These are phyloP conservation scores for Helarctos malayanus DNA, from an alignment of 2,797 vertebrate species.

Conservation along the genomic window DNA sequence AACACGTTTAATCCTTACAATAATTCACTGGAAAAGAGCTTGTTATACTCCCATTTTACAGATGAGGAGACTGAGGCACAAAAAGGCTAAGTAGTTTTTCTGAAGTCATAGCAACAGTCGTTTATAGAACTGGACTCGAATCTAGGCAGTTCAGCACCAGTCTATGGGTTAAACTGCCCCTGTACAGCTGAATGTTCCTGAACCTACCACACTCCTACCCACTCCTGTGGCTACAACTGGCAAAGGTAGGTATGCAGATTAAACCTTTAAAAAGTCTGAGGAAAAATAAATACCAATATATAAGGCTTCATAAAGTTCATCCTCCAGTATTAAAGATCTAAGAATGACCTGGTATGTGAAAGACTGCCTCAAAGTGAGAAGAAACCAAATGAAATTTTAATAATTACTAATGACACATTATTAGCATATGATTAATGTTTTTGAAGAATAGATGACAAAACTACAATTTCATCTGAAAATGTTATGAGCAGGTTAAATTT, in stretches of 20 bases:
- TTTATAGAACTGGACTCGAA: background rate
- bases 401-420: background rate
- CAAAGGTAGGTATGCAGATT: background rate
- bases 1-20: background rate
- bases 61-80: background rate
- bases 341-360: background rate
- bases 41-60: background rate
- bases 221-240: background rate
- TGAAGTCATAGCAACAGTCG: background rate
- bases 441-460: conserved; percentile 12
- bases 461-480: background rate
- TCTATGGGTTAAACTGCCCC: background rate
- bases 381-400: conserved; percentile 10
- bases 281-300: background rate
- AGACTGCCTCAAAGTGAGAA: background rate
- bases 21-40: background rate
- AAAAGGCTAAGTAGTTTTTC: background rate
- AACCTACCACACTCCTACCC: background rate
- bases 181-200: background rate
- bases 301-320: background rate
- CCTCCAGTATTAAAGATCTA: conserved; percentile 20
- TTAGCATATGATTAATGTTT: conserved; percentile 11
- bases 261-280: background rate
- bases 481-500: background rate
- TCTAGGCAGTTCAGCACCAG: background rate